phyloP scores from a whole-genome alignment of 2,797 vertebrate genomes.

The Aphelocoma californica region DNA sequence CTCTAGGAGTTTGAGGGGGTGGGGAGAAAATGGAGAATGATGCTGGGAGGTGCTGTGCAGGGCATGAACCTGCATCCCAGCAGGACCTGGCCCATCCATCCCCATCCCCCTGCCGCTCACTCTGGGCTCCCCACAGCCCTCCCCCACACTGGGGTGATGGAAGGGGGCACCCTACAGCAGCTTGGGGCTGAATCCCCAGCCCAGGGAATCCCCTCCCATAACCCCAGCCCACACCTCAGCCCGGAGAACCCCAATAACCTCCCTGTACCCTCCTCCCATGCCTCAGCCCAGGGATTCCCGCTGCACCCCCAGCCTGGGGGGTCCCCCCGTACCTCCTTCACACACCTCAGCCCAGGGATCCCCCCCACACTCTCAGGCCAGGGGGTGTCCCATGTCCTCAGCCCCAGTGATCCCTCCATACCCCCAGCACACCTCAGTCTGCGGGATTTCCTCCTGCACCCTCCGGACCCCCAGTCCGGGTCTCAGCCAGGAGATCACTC shows the following conservation, averaged over 20 bases:
- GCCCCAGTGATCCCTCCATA: too few relatives aligned
- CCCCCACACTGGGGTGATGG: rapidly evolving
- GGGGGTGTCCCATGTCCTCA: background rate
- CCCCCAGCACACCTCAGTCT: background rate
- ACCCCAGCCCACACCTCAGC: background rate
- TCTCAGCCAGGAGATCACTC: background rate
- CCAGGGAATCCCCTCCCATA: background rate
- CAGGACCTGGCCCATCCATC: background rate
- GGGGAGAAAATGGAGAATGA: background rate
- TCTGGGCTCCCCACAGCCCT: background rate
- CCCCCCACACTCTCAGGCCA: background rate
- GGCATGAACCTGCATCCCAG: rapidly evolving
- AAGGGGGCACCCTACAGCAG: background rate
- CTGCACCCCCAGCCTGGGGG: background rate
- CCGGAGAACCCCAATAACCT: background rate
- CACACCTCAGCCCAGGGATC: background rate
- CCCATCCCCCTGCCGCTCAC: rapidly evolving
- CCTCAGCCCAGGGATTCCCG: background rate
- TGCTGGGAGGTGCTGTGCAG: background rate
- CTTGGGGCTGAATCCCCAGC: background rate
- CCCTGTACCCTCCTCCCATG: background rate
- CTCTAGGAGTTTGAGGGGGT: rapidly evolving
- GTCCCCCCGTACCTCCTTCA: background rate
- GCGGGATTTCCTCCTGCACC: rapidly evolving
- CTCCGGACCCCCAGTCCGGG: background rate